Evolutionary conservation across 2,888 invertebrate genomes (phyloP).

Genomic region (Acanthosepion pharaonis): DNA sequence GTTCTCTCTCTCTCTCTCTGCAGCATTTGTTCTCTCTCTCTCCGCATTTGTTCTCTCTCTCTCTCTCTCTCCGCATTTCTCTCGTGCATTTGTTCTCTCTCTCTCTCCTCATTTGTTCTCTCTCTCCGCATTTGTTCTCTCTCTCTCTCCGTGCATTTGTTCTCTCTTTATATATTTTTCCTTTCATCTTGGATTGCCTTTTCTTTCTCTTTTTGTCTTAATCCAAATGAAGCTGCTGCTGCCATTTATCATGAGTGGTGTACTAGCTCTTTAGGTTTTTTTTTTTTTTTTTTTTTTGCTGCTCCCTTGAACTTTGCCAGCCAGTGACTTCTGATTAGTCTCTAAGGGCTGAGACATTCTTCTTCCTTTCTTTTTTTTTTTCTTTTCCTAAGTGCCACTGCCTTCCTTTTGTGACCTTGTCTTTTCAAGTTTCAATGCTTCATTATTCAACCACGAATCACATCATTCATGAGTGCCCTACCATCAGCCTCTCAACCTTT

Average conservation of each 20-base stretch:
- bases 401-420: neutral
- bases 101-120: neutral
- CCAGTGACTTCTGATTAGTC: no score
- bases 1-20: no score
- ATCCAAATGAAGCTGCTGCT: no score
- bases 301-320: neutral
- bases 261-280: neutral
- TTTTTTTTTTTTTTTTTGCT: neutral
- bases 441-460: neutral
- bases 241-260: no score
- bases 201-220: neutral
- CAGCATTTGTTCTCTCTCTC: no score
- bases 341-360: neutral
- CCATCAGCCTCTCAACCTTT: neutral
- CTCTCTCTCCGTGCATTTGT: rapidly evolving
- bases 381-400: neutral
- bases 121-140: no score
- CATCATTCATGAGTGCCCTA: neutral
- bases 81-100: neutral
- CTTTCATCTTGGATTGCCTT: neutral
- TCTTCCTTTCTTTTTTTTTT: neutral
- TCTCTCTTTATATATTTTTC: neutral
- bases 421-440: neutral
- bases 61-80: no score
- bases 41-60: neutral